These are phyloP conservation scores for Semicossyphus pulcher DNA, from an alignment of 2,113 vertebrate species.

Conservation along the genomic window DNA sequence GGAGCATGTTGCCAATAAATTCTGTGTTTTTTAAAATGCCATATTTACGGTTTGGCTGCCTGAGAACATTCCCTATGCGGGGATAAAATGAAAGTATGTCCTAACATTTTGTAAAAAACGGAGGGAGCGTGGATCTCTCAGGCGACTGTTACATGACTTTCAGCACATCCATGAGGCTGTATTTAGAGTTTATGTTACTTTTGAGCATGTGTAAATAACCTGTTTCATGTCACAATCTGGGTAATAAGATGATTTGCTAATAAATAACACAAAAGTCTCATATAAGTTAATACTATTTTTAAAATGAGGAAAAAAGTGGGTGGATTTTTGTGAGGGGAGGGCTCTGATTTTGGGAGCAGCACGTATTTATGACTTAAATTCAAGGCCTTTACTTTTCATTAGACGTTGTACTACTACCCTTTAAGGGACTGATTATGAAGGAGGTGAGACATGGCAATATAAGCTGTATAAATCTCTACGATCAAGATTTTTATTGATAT, in stretches of 20 bases:
- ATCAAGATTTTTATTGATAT: slow-evolving; percentile 53
- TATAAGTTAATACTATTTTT: neutral
- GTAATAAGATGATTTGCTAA: slow-evolving; percentile 24
- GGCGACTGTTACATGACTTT: slow-evolving; percentile 18
- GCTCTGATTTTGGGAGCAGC: slow-evolving; percentile 3
- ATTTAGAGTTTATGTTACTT: slow-evolving; percentile 23
- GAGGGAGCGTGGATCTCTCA: neutral
- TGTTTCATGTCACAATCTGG: slow-evolving; percentile 6
- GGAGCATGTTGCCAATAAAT: slow-evolving; percentile 64
- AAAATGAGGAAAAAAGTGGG: neutral
- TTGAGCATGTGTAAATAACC: neutral
- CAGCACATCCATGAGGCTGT: slow-evolving; percentile 30
- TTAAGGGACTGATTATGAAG: slow-evolving; percentile 19
- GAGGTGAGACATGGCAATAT: slow-evolving; percentile 13
- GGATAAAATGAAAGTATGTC: neutral
- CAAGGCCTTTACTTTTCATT: slow-evolving; percentile 34
- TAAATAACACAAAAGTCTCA: slow-evolving; percentile 25
- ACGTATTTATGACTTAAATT: slow-evolving; percentile 65
- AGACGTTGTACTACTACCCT: slow-evolving; percentile 34
- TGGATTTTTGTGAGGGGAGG: slow-evolving; percentile 4
- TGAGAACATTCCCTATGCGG: slow-evolving; percentile 58
- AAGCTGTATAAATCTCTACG: slow-evolving; percentile 59
- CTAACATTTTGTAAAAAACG: slow-evolving; percentile 19
- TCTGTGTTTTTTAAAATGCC: slow-evolving; percentile 47
- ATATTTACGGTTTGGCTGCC: slow-evolving; percentile 64